phyloP scores from a whole-genome alignment of 1,140 invertebrate genomes.

The Cydia amplana region DNA sequence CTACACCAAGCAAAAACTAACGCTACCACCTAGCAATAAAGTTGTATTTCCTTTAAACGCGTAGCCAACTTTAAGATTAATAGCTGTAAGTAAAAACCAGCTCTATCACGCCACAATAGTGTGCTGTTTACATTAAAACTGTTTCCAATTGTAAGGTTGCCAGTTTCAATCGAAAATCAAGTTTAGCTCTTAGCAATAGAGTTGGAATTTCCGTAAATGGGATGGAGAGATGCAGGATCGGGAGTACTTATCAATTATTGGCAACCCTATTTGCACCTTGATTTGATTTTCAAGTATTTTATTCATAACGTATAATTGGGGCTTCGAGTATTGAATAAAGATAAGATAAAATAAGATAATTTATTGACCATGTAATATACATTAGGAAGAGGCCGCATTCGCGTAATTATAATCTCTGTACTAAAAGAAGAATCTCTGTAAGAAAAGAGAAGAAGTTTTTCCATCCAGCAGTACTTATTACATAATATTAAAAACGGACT shows the following conservation, averaged over 20 bases:
- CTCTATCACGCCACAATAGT: background rate
- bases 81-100: background rate
- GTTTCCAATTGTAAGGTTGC: background rate
- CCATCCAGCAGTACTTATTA: no score
- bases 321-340: background rate
- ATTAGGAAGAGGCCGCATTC: background rate
- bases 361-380: no score
- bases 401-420: background rate
- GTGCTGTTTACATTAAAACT: background rate
- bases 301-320: background rate
- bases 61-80: background rate
- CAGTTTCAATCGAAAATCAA: background rate
- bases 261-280: background rate
- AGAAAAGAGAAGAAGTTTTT: no score
- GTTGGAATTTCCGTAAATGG: background rate
- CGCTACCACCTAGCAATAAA: background rate
- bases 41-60: background rate
- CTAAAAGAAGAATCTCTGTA: no score
- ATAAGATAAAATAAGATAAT: no score
- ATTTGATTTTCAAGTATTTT: conserved; percentile 3
- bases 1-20: background rate
- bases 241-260: conserved; percentile 5
- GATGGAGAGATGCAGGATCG: background rate
- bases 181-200: background rate
- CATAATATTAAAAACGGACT: no score